Evolutionary conservation across 2,888 invertebrate species (phyloP).

Genomic region (Theretra japonica): DNA sequence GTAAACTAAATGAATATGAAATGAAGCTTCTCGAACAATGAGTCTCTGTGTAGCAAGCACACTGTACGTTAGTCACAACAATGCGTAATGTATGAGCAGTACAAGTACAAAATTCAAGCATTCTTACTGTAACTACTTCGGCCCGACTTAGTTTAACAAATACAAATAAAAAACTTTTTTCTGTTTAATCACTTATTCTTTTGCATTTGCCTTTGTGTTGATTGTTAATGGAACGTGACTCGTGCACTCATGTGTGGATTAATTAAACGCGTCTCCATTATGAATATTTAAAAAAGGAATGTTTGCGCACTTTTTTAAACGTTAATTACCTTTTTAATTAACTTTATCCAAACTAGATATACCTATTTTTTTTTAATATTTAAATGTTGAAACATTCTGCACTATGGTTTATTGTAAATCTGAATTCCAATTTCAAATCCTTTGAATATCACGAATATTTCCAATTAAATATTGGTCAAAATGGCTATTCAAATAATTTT

Average conservation of each 20-base stretch:
- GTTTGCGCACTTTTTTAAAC: too few relatives aligned
- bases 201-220: neutral
- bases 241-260: neutral
- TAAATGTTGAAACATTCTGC: too few relatives aligned
- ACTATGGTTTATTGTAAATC: too few relatives aligned
- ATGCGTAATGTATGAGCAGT: slow-evolving; percentile 38
- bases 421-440: too few relatives aligned
- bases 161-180: neutral
- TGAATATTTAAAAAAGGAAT: too few relatives aligned
- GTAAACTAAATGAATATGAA: too few relatives aligned
- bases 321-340: too few relatives aligned
- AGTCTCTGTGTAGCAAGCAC: slow-evolving; percentile 29
- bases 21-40: neutral
- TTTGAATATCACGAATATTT: too few relatives aligned
- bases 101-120: slow-evolving; percentile 28
- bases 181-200: slow-evolving; percentile 7
- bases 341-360: too few relatives aligned
- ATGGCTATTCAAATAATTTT: too few relatives aligned
- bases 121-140: slow-evolving; percentile 27
- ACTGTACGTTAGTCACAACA: slow-evolving; percentile 35
- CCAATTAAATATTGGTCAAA: too few relatives aligned
- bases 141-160: neutral
- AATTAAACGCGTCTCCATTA: neutral
- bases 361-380: too few relatives aligned
- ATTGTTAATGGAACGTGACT: slow-evolving; percentile 1